Evolutionary conservation across 1,140 invertebrate genomes (phyloP).

Genomic region (Stegodyphus dumicola): DNA sequence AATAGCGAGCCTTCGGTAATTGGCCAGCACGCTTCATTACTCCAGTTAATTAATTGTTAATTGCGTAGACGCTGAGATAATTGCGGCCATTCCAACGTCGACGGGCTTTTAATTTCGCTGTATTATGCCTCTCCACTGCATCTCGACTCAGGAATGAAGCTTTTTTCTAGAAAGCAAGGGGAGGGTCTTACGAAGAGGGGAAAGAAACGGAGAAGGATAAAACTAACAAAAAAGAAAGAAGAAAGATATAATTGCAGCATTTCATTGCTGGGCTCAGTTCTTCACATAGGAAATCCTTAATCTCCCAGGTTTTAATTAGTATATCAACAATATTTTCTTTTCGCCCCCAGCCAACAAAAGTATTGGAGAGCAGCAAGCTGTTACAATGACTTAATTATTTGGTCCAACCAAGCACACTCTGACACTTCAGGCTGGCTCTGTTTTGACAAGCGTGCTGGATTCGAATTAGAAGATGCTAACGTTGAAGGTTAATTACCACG

Average conservation of each 20-base stretch:
- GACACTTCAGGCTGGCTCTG: constrained; percentile 54
- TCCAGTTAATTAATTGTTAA: constrained; percentile 61
- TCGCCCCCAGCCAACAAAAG: constrained; percentile 28
- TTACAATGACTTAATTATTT: constrained; percentile 60
- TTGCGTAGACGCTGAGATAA: constrained; percentile 60
- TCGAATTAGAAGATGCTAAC: constrained; percentile 33
- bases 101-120: constrained; percentile 49
- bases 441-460: constrained; percentile 45
- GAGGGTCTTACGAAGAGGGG: background rate
- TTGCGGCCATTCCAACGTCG: constrained; percentile 44
- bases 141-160: constrained; percentile 25
- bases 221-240: constrained; percentile 23
- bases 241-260: constrained; percentile 48
- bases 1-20: constrained; percentile 60
- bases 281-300: constrained; percentile 57
- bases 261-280: constrained; percentile 26
- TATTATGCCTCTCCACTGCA: constrained; percentile 30
- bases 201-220: background rate
- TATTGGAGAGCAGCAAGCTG: constrained; percentile 51
- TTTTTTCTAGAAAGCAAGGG: constrained; percentile 13
- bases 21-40: constrained; percentile 57
- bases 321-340: constrained; percentile 60
- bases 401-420: constrained; percentile 53
- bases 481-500: constrained; percentile 37
- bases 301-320: constrained; percentile 58